Evolutionary conservation across 2,797 vertebrate species (phyloP).

Genomic region (Moxostoma hubbsi): DNA sequence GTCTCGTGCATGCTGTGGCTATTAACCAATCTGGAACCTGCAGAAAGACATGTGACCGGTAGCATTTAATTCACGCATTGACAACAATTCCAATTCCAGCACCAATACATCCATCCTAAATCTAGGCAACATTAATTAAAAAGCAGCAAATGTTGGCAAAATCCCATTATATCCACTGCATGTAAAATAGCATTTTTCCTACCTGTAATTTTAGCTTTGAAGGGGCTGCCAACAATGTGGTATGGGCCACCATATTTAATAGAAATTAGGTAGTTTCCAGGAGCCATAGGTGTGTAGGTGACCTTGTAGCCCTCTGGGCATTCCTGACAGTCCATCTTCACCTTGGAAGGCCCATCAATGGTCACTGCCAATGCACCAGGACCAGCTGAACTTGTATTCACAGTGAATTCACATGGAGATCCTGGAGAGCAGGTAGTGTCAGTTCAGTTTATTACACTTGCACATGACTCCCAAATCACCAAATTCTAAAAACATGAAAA

Average conservation of each 20-base stretch:
- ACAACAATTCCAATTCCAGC: too few species aligned
- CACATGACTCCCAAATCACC: not conserved
- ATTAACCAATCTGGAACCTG: slow-evolving; percentile 88
- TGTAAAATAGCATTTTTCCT: slow-evolving; percentile 43
- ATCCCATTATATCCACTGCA: too few species aligned
- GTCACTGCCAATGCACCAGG: slow-evolving; percentile 88
- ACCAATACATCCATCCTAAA: too few species aligned
- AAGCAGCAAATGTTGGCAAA: too few species aligned
- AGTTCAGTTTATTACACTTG: not conserved
- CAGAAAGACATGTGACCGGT: not conserved
- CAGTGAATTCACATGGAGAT: slow-evolving; percentile 88
- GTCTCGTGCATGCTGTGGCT: slow-evolving; percentile 93
- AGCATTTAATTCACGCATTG: too few species aligned
- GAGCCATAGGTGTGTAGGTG: slow-evolving; percentile 92
- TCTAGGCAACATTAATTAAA: too few species aligned
- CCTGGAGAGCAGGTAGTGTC: slow-evolving; percentile 68
- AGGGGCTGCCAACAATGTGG: slow-evolving; percentile 92
- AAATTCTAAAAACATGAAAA: too few species aligned
- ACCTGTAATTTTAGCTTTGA: slow-evolving; percentile 94
- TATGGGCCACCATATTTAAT: slow-evolving; percentile 93
- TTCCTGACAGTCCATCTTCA: slow-evolving; percentile 94
- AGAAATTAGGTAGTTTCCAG: slow-evolving; percentile 93
- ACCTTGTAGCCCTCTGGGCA: slow-evolving; percentile 90
- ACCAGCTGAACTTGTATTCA: slow-evolving; percentile 88
- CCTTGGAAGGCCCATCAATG: slow-evolving; percentile 93